Evolutionary conservation across 2,888 invertebrate species (phyloP).

Genomic region (Himalopsyche japonica): DNA sequence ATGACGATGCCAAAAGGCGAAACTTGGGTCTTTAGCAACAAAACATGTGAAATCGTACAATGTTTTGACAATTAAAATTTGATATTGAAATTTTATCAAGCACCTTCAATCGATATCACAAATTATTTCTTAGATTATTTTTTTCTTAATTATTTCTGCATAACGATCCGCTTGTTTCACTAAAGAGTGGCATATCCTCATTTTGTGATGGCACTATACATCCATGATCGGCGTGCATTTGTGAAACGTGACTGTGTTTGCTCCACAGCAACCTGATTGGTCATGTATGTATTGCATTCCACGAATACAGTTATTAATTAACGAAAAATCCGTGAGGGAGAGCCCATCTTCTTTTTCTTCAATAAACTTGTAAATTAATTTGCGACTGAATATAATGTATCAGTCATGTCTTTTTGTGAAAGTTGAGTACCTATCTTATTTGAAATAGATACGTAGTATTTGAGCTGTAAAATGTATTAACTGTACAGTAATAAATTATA

Average conservation of each 20-base stretch:
- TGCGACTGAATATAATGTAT: background rate
- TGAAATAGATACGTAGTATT: too few species aligned
- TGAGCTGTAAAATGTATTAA: too few species aligned
- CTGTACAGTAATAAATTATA: too few species aligned
- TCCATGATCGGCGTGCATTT: background rate
- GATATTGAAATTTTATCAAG: too few species aligned
- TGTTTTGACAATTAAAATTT: too few species aligned
- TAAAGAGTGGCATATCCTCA: background rate
- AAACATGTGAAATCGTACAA: too few species aligned
- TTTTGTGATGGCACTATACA: background rate
- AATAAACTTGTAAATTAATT: slow-evolving; percentile 2
- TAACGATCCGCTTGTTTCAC: too few species aligned
- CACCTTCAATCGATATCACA: too few species aligned
- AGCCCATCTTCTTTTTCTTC: background rate
- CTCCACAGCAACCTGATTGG: slow-evolving; percentile 12
- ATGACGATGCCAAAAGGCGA: too few species aligned
- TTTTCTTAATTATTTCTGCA: too few species aligned
- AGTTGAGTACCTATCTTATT: background rate
- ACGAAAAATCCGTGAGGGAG: slow-evolving; percentile 24
- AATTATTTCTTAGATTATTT: too few species aligned
- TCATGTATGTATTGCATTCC: slow-evolving; percentile 8
- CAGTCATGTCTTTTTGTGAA: background rate
- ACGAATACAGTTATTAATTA: slow-evolving; percentile 17
- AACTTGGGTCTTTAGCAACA: too few species aligned
- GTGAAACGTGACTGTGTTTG: slow-evolving; percentile 6